Conservation (phyloP, 2,797 vertebrate species). For the Cynopterus sphinx region DNA sequence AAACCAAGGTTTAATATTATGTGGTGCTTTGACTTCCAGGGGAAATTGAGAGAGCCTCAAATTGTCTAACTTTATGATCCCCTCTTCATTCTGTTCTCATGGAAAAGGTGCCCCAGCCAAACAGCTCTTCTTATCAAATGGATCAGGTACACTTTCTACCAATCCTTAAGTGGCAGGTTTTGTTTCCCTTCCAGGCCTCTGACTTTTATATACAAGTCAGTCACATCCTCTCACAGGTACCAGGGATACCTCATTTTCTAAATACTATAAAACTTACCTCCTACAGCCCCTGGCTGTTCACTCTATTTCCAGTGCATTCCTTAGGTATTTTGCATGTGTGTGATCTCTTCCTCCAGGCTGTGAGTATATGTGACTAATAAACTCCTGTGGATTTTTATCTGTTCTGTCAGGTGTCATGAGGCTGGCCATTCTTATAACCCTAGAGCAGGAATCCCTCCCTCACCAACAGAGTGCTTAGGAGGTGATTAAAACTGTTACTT, state of each 20-base stretch:
- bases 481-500: not conserved
- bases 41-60: not conserved
- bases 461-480: not conserved
- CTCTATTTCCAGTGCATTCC: not conserved
- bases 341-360: no score
- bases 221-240: not conserved
- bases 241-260: not conserved
- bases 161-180: not conserved
- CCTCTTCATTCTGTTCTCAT: not conserved
- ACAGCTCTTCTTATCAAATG: not conserved
- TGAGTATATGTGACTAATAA: not conserved
- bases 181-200: not conserved
- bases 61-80: not conserved
- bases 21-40: not conserved
- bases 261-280: not conserved
- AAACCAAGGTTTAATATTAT: not conserved
- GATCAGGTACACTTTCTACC: not conserved
- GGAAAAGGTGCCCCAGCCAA: not conserved
- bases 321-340: accelerated
- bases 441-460: not conserved
- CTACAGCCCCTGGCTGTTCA: not conserved
- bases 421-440: not conserved
- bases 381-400: not conserved
- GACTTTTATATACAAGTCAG: not conserved
- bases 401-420: no score